These are phyloP conservation scores for Chionomys nivalis DNA, from an alignment of 2,113 vertebrate species.

Conservation along the genomic window DNA sequence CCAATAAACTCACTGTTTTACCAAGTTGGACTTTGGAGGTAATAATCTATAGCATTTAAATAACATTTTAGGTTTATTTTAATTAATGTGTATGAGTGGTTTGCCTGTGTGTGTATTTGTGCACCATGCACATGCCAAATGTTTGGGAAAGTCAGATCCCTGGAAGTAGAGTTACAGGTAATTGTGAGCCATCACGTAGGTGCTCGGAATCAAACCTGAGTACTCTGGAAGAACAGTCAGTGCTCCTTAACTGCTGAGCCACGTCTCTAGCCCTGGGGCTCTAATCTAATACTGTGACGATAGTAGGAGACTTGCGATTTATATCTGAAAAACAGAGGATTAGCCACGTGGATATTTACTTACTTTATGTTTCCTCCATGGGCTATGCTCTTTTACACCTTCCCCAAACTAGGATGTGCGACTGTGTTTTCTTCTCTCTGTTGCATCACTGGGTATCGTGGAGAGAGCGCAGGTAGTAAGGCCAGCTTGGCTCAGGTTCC, in stretches of 20 bases:
- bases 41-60: not conserved
- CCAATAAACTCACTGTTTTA: not conserved
- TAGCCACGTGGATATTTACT: not conserved
- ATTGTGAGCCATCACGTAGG: not conserved
- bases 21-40: not conserved
- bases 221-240: not conserved
- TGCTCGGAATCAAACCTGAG: not conserved
- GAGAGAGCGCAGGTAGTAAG: not conserved
- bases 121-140: not conserved
- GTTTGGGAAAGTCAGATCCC: not conserved
- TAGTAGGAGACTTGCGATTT: not conserved
- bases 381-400: not conserved
- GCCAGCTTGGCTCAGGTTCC: not conserved
- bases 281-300: not conserved
- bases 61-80: not conserved
- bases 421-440: not conserved
- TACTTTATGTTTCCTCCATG: slow-evolving; percentile 4
- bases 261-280: not conserved
- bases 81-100: not conserved
- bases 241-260: not conserved
- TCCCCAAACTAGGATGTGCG: not conserved
- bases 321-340: not conserved
- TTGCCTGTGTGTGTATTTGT: not conserved
- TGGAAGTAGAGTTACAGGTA: not conserved
- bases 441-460: not conserved